Conservation (phyloP, 2,113 vertebrate genomes). For the Gulo gulo region DNA sequence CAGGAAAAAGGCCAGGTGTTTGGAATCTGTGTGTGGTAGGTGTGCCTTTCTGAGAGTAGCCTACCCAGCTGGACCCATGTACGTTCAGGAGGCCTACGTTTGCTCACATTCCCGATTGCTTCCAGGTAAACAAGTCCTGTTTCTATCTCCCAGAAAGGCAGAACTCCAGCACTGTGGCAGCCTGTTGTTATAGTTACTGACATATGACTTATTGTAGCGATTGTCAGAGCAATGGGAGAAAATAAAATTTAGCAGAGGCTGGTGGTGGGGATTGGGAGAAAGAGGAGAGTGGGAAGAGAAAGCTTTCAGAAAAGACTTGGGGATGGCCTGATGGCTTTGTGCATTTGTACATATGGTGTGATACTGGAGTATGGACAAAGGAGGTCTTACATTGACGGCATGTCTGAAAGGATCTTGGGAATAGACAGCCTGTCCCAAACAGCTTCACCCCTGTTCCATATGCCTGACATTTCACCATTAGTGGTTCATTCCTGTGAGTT, state of each 20-base stretch:
- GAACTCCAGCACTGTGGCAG: slow-evolving; percentile 2
- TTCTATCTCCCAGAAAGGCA: slow-evolving; percentile 7
- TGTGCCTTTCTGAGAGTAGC: neutral
- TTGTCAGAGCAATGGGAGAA: slow-evolving; percentile 55
- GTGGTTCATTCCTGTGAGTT: neutral
- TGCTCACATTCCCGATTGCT: slow-evolving; percentile 12
- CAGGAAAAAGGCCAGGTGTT: neutral
- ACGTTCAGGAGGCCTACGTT: neutral
- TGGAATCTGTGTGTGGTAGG: neutral
- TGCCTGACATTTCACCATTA: neutral
- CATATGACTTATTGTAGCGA: slow-evolving; percentile 68
- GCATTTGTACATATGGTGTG: neutral
- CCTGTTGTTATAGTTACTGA: slow-evolving; percentile 80
- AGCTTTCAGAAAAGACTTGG: neutral
- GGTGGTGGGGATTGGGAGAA: neutral
- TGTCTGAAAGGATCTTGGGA: neutral
- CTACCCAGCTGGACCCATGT: neutral
- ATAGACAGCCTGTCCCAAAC: neutral
- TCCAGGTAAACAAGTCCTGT: slow-evolving; percentile 33
- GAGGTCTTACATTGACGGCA: neutral
- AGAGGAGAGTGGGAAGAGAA: slow-evolving; percentile 27
- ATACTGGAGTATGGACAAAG: neutral
- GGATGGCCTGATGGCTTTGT: neutral
- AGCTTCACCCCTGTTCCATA: neutral
- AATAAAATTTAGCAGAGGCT: slow-evolving; percentile 63